phyloP scores from a whole-genome alignment of 2,113 vertebrate genomes.

The Myxocyprinus asiaticus region DNA sequence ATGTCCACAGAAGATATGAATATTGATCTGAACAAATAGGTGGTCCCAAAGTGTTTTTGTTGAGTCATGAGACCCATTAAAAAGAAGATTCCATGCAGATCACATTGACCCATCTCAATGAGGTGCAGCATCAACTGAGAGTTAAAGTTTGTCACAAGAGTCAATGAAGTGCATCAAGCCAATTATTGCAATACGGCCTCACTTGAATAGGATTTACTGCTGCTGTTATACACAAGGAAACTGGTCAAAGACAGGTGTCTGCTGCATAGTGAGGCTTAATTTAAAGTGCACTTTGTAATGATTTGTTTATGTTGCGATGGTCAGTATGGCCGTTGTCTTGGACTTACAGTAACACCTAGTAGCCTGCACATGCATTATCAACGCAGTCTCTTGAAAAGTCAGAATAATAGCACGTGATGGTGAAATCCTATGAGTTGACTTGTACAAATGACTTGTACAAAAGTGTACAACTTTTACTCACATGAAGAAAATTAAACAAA shows the following conservation, averaged over 20 bases:
- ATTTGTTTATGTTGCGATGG: too few relatives aligned
- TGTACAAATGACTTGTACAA: too few relatives aligned
- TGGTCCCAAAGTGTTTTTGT: too few relatives aligned
- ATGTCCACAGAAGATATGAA: slow-evolving; percentile 11
- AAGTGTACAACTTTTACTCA: too few relatives aligned
- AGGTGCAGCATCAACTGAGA: not conserved
- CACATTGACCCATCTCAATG: not conserved
- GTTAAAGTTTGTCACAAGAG: slow-evolving; percentile 18
- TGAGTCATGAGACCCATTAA: not conserved
- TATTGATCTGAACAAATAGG: not conserved
- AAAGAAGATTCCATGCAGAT: not conserved
- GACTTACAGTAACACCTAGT: too few relatives aligned
- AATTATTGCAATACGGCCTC: slow-evolving; percentile 21
- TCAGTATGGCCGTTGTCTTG: too few relatives aligned
- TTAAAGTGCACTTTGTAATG: too few relatives aligned
- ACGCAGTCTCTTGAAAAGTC: too few relatives aligned
- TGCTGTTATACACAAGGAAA: not conserved
- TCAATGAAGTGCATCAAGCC: slow-evolving; percentile 5
- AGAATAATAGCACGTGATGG: too few relatives aligned
- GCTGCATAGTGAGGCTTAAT: not conserved
- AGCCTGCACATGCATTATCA: too few relatives aligned
- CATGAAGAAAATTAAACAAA: too few relatives aligned
- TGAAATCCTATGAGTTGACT: too few relatives aligned
- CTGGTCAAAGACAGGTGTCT: not conserved
- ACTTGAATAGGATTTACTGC: slow-evolving; percentile 24